Percentiles rank a stretch among this genome's conserved stretches.
These are phyloP conservation scores for Hafferia zeledoni DNA, from an alignment of 2,797 vertebrate species.

Conservation along the genomic window DNA sequence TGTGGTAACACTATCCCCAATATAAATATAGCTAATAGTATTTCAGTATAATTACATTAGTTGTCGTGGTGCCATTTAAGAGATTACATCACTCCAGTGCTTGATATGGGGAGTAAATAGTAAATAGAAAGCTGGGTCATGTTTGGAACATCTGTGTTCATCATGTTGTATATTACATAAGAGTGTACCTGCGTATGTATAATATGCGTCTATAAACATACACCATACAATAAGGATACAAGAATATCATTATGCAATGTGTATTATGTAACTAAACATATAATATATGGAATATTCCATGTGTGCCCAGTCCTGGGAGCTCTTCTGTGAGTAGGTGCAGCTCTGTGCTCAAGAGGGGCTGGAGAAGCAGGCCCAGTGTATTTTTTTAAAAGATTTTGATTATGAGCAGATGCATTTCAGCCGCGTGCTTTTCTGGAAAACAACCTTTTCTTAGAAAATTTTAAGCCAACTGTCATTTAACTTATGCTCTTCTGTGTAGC, in stretches of 20 bases:
- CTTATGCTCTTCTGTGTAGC: neutral
- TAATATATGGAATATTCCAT: neutral
- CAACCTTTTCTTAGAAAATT: neutral
- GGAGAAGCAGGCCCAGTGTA: neutral
- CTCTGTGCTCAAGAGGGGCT: neutral
- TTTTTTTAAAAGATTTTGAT: neutral
- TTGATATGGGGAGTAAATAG: neutral
- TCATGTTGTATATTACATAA: neutral
- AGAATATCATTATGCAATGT: too few species aligned
- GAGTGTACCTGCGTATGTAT: fast-evolving
- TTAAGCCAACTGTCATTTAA: neutral
- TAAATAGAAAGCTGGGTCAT: neutral
- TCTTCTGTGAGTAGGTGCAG: neutral
- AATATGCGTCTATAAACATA: neutral
- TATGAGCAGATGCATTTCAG: neutral
- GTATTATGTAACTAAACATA: neutral
- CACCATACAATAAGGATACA: neutral
- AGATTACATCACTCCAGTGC: neutral
- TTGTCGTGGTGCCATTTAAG: neutral
- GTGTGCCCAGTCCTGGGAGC: neutral
- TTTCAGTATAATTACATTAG: neutral
- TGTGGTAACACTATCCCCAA: neutral
- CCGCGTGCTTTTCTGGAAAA: neutral
- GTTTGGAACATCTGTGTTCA: neutral
- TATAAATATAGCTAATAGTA: neutral